Conservation (phyloP, 2,113 vertebrate species). For the Scophthalmus maximus region DNA sequence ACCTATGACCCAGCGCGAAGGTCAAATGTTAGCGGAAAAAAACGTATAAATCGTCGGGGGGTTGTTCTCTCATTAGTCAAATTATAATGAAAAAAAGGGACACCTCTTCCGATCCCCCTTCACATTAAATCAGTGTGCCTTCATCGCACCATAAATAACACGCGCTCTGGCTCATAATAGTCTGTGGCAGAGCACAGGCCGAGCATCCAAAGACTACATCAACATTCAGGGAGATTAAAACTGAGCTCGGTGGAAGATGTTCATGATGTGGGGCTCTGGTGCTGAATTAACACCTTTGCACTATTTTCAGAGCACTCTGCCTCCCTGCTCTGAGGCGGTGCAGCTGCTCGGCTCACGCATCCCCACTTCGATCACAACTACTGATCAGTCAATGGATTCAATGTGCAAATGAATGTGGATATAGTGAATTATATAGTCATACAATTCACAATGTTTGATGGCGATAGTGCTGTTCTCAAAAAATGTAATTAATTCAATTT, state of each 20-base stretch:
- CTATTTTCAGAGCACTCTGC: conserved; percentile 57
- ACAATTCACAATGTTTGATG: neutral
- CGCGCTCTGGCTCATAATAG: conserved; percentile 49
- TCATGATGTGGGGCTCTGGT: conserved; percentile 19
- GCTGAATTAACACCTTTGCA: conserved; percentile 54
- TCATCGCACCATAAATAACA: conserved; percentile 61
- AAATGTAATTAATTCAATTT: no score
- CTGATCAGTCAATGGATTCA: conserved; percentile 8
- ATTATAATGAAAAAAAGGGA: conserved; percentile 53
- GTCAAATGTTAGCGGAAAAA: conserved; percentile 19
- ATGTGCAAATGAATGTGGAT: no score
- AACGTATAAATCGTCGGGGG: conserved; percentile 35
- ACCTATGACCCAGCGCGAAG: conserved; percentile 46
- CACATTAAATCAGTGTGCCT: conserved; percentile 45
- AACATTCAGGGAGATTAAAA: conserved; percentile 45
- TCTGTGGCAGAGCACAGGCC: conserved; percentile 28
- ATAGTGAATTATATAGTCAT: no score
- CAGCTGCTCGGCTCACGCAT: conserved; percentile 38
- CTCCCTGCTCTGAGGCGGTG: conserved; percentile 27
- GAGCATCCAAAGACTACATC: conserved; percentile 48
- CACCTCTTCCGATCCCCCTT: conserved; percentile 1
- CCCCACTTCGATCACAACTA: conserved; percentile 28
- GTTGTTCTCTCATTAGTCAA: conserved; percentile 39
- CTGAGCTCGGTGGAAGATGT: conserved; percentile 23
- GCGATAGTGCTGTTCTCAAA: neutral